These are phyloP conservation scores for Drosophila rhopaloa DNA, from an alignment of 1,140 invertebrate species.

Conservation along the genomic window DNA sequence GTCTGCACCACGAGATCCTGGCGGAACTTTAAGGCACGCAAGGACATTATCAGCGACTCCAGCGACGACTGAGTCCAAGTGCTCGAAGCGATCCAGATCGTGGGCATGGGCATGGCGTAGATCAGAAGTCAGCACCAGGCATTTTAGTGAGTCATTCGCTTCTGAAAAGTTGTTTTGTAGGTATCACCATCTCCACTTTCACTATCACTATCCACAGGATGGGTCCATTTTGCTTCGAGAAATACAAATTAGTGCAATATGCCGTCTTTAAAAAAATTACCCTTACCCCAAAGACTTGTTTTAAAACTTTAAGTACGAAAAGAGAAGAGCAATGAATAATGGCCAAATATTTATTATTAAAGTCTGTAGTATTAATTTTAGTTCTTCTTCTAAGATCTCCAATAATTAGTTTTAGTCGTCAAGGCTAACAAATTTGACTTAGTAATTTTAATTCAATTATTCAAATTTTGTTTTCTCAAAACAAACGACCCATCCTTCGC, in stretches of 20 bases:
- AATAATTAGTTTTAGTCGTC: not conserved
- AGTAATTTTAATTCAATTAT: no score
- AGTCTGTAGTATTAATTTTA: not conserved
- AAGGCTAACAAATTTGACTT: no score
- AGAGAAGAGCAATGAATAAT: not conserved
- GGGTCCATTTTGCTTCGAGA: conserved; percentile 4
- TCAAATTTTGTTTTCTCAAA: not conserved
- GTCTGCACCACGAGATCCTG: conserved; percentile 89
- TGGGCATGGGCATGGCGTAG: conserved; percentile 61
- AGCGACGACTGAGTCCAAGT: conserved; percentile 77
- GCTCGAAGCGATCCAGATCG: conserved; percentile 56
- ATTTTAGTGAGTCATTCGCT: conserved; percentile 23
- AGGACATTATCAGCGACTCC: conserved; percentile 83
- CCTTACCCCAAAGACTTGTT: no score
- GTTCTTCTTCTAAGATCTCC: not conserved
- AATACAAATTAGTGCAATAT: not conserved
- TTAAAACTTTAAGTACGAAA: no score
- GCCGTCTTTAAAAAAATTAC: not conserved
- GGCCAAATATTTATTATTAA: not conserved
- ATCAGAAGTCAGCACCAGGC: conserved; percentile 24
- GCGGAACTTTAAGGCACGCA: conserved; percentile 86
- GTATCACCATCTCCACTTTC: conserved; percentile 16
- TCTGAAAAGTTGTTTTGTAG: conserved; percentile 47
- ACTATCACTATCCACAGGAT: conserved; percentile 5
- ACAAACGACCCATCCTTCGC: conserved; percentile 3